These are phyloP conservation scores for Folsomia candida DNA, from an alignment of 2,888 invertebrate genomes.

Conservation along the genomic window DNA sequence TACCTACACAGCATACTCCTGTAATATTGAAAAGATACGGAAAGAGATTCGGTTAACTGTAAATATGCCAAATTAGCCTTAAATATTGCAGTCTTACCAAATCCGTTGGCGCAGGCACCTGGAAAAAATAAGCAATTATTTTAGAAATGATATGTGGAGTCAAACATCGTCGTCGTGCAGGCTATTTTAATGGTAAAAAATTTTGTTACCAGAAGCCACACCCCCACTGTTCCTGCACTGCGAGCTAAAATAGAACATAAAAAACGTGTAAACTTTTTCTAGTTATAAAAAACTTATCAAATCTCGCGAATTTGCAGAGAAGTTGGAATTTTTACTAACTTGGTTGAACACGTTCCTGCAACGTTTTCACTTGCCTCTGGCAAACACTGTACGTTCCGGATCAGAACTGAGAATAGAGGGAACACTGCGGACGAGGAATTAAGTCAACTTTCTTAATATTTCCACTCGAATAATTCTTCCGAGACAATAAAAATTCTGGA, in stretches of 20 bases:
- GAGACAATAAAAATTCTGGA: conserved; percentile 15
- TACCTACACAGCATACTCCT: conserved; percentile 45
- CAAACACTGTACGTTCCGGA: conserved; percentile 41
- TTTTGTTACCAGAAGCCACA: conserved; percentile 36
- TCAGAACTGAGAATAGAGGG: conserved; percentile 45
- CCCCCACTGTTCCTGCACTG: conserved; percentile 45
- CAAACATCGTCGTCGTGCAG: too few species aligned
- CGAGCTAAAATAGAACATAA: conserved; percentile 23
- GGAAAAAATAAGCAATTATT: too few species aligned
- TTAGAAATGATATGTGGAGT: too few species aligned
- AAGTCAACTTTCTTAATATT: conserved; percentile 21
- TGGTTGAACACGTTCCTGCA: conserved; percentile 46
- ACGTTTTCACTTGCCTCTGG: conserved; percentile 28
- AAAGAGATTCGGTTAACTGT: too few species aligned
- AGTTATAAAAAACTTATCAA: conserved; percentile 23
- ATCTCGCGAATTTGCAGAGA: conserved; percentile 14
- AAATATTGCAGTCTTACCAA: not conserved
- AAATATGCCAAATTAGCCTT: too few species aligned
- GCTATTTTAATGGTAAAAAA: too few species aligned
- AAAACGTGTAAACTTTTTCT: conserved; percentile 19
- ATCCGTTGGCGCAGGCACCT: conserved; percentile 44
- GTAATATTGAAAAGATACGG: not conserved
- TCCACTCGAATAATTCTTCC: conserved; percentile 20
- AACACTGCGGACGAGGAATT: conserved; percentile 33
- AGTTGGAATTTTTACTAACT: conserved; percentile 27